phyloP scores from a whole-genome alignment of 2,888 invertebrate genomes.

The Campoletis raptor region DNA sequence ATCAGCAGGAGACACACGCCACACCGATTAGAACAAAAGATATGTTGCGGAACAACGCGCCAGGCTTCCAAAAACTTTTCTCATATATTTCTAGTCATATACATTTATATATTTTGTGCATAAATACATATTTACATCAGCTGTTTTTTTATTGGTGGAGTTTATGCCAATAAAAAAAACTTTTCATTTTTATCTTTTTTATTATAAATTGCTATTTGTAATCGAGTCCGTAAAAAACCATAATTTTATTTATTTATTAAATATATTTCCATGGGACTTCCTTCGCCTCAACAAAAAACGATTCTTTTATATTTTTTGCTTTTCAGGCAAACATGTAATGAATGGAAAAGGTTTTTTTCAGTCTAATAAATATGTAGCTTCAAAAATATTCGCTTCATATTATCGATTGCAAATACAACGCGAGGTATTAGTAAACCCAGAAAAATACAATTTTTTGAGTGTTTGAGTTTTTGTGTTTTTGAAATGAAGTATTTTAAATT shows the following conservation, averaged over 20 bases:
- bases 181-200: neutral
- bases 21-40: constrained; percentile 62
- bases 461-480: no score
- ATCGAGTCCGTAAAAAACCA: neutral
- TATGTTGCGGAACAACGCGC: constrained; percentile 61
- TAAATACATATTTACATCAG: constrained; percentile 33
- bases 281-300: neutral
- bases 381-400: neutral
- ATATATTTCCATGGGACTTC: neutral
- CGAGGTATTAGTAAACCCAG: neutral
- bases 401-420: neutral
- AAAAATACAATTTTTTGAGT: neutral
- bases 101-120: neutral
- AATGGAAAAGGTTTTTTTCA: neutral
- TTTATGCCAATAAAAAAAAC: neutral
- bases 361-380: neutral
- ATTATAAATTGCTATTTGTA: neutral
- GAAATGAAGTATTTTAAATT: neutral
- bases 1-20: constrained; percentile 62
- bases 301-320: neutral
- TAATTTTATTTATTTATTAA: neutral
- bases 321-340: neutral
- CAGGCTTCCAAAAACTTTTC: constrained; percentile 53
- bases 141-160: neutral
- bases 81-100: neutral